phyloP scores from a whole-genome alignment of 2,113 vertebrate genomes.

The Catagonus wagneri region DNA sequence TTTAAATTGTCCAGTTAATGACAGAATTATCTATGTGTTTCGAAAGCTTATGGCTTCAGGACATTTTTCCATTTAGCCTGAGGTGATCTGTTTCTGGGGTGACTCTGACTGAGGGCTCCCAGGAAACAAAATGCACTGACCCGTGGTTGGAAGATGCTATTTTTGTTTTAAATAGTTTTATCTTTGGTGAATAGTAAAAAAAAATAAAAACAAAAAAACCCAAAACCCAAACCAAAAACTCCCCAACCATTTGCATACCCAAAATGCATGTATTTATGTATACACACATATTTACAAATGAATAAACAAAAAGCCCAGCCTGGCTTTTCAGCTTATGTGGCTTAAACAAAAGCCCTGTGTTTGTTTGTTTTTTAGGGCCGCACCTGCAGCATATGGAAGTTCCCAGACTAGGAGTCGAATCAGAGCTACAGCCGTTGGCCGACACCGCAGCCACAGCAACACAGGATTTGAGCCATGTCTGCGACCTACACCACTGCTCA shows the following conservation, averaged over 20 bases:
- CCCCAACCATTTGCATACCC: not conserved
- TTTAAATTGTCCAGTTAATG: constrained; percentile 7
- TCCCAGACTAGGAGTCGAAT: too few species aligned
- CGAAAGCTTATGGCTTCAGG: not conserved
- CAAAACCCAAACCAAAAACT: too few species aligned
- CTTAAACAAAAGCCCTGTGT: not conserved
- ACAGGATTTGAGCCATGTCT: too few species aligned
- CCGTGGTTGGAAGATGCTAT: not conserved
- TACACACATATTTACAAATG: not conserved
- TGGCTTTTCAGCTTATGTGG: not conserved
- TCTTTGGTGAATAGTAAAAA: constrained; percentile 3
- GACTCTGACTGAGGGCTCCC: not conserved
- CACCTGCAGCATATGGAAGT: too few species aligned
- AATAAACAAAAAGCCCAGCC: not conserved
- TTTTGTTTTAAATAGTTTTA: constrained; percentile 14
- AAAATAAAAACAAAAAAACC: too few species aligned
- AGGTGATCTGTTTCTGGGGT: not conserved
- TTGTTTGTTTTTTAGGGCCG: not conserved
- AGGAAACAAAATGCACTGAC: not conserved
- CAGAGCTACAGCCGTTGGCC: too few species aligned
- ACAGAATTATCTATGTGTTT: not conserved
- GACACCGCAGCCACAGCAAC: too few species aligned
- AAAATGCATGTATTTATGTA: not conserved
- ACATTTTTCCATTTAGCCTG: not conserved
- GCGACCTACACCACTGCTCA: too few species aligned